A percentile compares a stretch with the other conserved stretches of the same genome.
phyloP scores from a whole-genome alignment of 2,888 invertebrate species.

The Tinea trinotella region DNA sequence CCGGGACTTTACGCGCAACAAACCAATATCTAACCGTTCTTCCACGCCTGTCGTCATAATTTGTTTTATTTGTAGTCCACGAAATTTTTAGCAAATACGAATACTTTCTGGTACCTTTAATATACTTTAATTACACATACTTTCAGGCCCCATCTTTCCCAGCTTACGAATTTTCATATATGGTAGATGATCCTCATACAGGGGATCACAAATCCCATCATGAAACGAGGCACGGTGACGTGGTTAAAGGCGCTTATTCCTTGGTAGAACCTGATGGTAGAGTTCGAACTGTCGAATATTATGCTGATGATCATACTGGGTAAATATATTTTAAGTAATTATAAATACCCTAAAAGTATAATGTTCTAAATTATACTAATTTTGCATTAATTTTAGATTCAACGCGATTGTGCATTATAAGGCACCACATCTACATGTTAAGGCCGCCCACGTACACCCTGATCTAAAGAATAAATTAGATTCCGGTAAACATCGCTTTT shows the following conservation, averaged over 20 bases:
- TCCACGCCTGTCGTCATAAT: too few relatives aligned
- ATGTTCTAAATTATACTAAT: not conserved
- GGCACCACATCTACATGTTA: slow-evolving; percentile 65
- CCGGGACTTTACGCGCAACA: too few relatives aligned
- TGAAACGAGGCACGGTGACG: slow-evolving; percentile 62
- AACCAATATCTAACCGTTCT: too few relatives aligned
- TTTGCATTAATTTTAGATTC: slow-evolving; percentile 56
- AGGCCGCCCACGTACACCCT: slow-evolving; percentile 36
- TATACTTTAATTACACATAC: too few relatives aligned
- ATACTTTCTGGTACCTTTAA: too few relatives aligned
- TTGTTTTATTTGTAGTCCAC: too few relatives aligned
- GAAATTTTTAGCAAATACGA: not conserved
- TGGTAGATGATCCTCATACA: slow-evolving; percentile 68
- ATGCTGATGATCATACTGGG: slow-evolving; percentile 66
- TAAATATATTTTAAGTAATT: slow-evolving; percentile 27
- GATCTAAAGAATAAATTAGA: slow-evolving; percentile 8
- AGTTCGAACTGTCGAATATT: slow-evolving; percentile 63
- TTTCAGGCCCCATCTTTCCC: slow-evolving; percentile 62
- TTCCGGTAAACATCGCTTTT: slow-evolving; percentile 10
- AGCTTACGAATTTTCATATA: slow-evolving; percentile 68
- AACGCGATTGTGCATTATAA: slow-evolving; percentile 73
- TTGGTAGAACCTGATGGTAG: slow-evolving; percentile 67
- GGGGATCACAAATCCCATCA: slow-evolving; percentile 68
- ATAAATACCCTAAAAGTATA: not conserved
- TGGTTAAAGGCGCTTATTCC: slow-evolving; percentile 67